These are phyloP conservation scores for Eolophus roseicapilla DNA, from an alignment of 2,113 vertebrate genomes.

Conservation along the genomic window DNA sequence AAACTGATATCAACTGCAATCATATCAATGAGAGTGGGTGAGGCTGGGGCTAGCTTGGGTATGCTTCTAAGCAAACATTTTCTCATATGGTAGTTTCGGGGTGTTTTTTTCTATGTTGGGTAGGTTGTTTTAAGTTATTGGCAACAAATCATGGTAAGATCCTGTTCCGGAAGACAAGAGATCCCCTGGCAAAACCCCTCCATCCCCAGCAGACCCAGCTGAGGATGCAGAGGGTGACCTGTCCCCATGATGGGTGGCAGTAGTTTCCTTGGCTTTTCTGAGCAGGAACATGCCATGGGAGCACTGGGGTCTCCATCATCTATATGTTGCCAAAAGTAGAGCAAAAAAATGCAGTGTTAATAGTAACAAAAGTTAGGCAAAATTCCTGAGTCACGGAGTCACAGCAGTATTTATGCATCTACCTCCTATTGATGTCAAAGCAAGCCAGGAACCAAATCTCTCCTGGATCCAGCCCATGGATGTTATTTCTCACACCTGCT, in stretches of 20 bases:
- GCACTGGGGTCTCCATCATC: fast-evolving
- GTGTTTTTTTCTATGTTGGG: background rate
- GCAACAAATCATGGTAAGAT: background rate
- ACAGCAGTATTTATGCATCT: background rate
- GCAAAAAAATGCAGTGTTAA: background rate
- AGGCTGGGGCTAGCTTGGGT: background rate
- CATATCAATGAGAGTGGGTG: background rate
- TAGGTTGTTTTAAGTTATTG: background rate
- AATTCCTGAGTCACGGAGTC: background rate
- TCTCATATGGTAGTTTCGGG: background rate
- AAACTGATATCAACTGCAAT: background rate
- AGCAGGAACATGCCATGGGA: background rate
- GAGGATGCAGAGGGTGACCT: background rate
- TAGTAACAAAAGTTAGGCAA: background rate
- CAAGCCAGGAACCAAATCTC: background rate
- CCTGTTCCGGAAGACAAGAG: background rate
- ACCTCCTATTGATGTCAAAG: background rate
- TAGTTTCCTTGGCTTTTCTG: background rate
- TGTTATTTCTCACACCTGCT: background rate
- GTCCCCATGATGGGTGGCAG: background rate
- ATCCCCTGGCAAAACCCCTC: background rate
- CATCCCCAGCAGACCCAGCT: background rate
- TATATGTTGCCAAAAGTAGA: background rate
- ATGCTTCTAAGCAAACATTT: background rate
- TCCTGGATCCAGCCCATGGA: background rate